Conservation (phyloP, 2,888 invertebrate genomes). For the Digitonthophagus gazella region DNA sequence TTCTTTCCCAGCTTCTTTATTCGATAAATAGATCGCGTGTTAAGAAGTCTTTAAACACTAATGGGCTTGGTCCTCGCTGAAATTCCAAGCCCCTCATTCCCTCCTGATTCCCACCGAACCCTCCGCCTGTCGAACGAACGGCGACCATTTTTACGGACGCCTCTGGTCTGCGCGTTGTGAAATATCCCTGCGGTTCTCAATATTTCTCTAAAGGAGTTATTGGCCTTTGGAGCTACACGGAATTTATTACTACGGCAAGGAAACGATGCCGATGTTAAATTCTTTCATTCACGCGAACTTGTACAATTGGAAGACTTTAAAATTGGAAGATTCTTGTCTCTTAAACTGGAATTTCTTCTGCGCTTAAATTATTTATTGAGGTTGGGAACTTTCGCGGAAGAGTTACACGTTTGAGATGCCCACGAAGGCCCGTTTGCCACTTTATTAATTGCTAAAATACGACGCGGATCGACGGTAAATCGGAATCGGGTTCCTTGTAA, state of each 20-base stretch:
- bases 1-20: constrained; percentile 3
- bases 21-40: constrained; percentile 4
- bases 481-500: constrained; percentile 47
- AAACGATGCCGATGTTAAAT: no score
- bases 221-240: no score
- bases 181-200: neutral
- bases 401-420: neutral
- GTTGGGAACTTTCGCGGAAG: neutral
- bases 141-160: constrained; percentile 14
- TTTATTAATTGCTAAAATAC: constrained; percentile 44
- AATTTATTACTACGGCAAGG: no score
- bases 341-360: constrained; percentile 29
- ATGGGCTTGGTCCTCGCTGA: constrained; percentile 10
- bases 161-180: constrained; percentile 5
- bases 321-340: no score
- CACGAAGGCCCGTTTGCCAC: constrained; percentile 25
- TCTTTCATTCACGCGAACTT: no score
- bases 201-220: neutral
- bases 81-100: neutral
- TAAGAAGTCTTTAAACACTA: constrained; percentile 4
- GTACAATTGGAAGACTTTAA: no score
- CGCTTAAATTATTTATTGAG: constrained; percentile 1
- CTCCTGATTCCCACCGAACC: neutral
- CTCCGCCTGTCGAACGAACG: constrained; percentile 10
- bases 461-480: constrained; percentile 42